Conservation (phyloP, 2,113 vertebrate genomes). For the Psittacula cyanocephala region DNA sequence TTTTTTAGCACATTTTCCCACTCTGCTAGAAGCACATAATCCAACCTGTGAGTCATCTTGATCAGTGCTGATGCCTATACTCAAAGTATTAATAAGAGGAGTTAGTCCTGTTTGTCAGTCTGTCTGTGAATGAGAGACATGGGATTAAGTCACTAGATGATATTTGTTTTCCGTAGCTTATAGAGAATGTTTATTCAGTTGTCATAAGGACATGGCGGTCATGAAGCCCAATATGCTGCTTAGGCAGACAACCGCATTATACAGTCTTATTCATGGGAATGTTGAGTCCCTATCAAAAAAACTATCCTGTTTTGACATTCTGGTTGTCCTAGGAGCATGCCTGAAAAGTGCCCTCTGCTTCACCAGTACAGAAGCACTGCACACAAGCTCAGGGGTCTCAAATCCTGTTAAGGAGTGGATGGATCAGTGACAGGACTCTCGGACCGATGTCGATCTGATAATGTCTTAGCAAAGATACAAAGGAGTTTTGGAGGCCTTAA, state of each 20-base stretch:
- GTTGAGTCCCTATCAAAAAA: not conserved
- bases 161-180: constrained; percentile 35
- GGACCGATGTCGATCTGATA: not conserved
- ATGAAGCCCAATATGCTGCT: not conserved
- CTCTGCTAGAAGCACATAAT: not conserved
- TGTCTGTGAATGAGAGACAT: constrained; percentile 33
- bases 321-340: not conserved
- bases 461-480: not conserved
- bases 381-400: fast-evolving
- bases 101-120: constrained; percentile 46
- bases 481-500: not conserved
- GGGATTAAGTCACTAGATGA: constrained; percentile 2
- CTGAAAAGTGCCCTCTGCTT: not conserved
- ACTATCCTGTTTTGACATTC: not conserved
- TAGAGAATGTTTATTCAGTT: constrained; percentile 14
- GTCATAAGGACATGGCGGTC: not conserved
- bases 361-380: not conserved
- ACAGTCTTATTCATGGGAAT: not conserved
- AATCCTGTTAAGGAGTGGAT: not conserved
- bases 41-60: not conserved
- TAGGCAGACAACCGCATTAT: not conserved
- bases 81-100: constrained; percentile 34
- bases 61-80: not conserved
- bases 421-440: not conserved
- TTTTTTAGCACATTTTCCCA: not conserved